These are phyloP conservation scores for Naso thynnoides DNA, from an alignment of 2,797 vertebrate genomes.

Conservation along the genomic window DNA sequence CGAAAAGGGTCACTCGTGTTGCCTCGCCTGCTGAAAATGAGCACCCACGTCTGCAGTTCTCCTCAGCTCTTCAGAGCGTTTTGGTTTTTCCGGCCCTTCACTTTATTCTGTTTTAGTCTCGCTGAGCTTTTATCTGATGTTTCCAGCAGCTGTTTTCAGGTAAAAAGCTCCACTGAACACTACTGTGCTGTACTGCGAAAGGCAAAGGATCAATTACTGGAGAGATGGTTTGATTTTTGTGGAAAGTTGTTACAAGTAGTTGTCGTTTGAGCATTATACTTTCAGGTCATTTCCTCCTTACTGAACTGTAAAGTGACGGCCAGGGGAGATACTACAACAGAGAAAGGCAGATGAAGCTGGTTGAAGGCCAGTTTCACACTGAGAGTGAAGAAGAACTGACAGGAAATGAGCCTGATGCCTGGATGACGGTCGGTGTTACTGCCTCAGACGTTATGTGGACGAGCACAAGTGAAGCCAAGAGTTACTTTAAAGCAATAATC, in stretches of 20 bases:
- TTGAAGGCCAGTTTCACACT: conserved; percentile 3
- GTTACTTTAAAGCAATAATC: no score
- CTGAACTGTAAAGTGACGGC: conserved; percentile 5
- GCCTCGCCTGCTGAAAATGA: not conserved
- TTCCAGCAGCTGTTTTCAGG: no score
- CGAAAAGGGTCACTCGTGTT: not conserved
- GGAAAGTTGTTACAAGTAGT: not conserved
- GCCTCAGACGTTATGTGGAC: no score
- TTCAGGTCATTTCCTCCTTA: conserved; percentile 4
- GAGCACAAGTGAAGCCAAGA: no score
- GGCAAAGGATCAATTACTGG: not conserved
- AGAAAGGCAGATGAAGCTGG: not conserved
- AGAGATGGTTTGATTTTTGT: not conserved
- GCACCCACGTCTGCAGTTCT: no score
- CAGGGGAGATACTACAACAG: not conserved
- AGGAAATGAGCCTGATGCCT: conserved; percentile 2
- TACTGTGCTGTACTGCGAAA: no score
- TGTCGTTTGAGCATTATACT: not conserved
- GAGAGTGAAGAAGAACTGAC: no score
- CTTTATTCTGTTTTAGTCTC: no score
- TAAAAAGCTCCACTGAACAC: no score
- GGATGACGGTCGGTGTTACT: not conserved
- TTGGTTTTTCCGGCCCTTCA: no score
- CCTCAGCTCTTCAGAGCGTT: no score
- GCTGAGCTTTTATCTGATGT: no score